Evolutionary conservation across 1,140 invertebrate species (phyloP), one percentile per base, ranked within the genome.

Genomic region (Drosophila nebulosa): DNA sequence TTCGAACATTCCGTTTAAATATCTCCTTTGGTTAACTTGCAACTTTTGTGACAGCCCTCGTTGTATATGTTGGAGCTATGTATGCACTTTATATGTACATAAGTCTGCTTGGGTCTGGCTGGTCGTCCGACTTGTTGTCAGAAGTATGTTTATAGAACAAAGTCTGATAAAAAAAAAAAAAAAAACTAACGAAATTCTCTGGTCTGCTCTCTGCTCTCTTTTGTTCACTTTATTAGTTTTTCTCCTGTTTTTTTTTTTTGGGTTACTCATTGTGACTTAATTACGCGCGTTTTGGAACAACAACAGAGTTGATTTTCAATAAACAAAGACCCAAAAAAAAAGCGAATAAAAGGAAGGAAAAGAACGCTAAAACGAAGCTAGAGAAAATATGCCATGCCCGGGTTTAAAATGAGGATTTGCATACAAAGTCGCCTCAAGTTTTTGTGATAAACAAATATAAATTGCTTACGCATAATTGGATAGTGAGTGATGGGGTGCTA

Each of bases 361-460:
- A 46, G 14, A 42, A 16, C 2, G 6, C 16, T 21, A 21, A 58
- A 26, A 27, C 39, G 6, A 69, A 69, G 57, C 42, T 18, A 57
- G 62, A 58, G 35, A 71, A 26, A 66, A 55, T 50, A 35, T 30
- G 27, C 52, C 52, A 67, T 10, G 35, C 35, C 69, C 10, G 59
- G 30, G 53, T 69, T 57, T 55, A 61, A 72, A 46, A 21, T 30
- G 24, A 66, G 75, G 75, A 84, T 84, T 84, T 84, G 72, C 75
- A 70, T 85, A 65, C 80, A 84, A 79, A 77, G 76, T 69, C 69
- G 3, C 26, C 50, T 21, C 16, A 30, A 50, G 30, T 32, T n/a
- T 32, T n/a, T 32, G 32, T 69, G 80, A 79, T 85, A 84, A 79
- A 79, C 80, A 84, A 70, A 70, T 74, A 58, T 61, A 36, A 65